These are phyloP conservation scores for Drosophila robusta DNA, from an alignment of 2,888 invertebrate species.

Conservation along the genomic window DNA sequence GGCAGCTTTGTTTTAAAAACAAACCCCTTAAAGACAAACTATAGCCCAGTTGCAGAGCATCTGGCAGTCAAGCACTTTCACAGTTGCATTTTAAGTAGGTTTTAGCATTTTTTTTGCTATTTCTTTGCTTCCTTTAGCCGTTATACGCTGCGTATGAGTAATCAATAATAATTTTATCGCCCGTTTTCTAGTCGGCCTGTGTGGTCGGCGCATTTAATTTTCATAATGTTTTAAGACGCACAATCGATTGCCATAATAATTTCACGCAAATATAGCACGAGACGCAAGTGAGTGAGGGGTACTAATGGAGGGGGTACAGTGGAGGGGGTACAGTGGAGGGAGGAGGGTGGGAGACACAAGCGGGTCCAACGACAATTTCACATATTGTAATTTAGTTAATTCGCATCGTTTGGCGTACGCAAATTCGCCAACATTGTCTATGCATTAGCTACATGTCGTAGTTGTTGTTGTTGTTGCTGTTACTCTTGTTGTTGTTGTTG, in stretches of 20 bases:
- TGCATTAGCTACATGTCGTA: slow-evolving; percentile 68
- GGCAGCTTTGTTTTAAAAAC: no score
- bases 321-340: not conserved
- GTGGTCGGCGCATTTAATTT: slow-evolving; percentile 63
- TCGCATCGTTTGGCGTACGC: slow-evolving; percentile 73
- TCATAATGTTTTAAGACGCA: slow-evolving; percentile 55
- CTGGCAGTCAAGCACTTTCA: not conserved
- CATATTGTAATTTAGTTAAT: slow-evolving; percentile 78
- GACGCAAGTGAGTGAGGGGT: slow-evolving; percentile 4
- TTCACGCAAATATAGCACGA: slow-evolving; percentile 67
- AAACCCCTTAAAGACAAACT: no score
- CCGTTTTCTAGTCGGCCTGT: slow-evolving; percentile 41
- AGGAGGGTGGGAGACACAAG: not conserved
- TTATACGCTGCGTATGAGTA: slow-evolving; percentile 70
- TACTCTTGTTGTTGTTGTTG: slow-evolving; percentile 29
- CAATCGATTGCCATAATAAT: slow-evolving; percentile 80
- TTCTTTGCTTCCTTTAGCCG: slow-evolving; percentile 45
- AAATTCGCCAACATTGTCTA: slow-evolving; percentile 74
- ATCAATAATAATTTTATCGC: slow-evolving; percentile 77
- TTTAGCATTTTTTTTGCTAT: slow-evolving; percentile 4
- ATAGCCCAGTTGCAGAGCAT: slow-evolving; percentile 10
- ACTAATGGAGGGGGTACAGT: not conserved
- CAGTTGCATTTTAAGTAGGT: slow-evolving; percentile 9
- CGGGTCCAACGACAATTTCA: slow-evolving; percentile 63
- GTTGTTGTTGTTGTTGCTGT: slow-evolving; percentile 29